Percentiles rank a stretch among this genome's conserved stretches.
These are phyloP conservation scores for Pteruthius melanotis DNA, from an alignment of 2,113 vertebrate genomes.

Conservation along the genomic window DNA sequence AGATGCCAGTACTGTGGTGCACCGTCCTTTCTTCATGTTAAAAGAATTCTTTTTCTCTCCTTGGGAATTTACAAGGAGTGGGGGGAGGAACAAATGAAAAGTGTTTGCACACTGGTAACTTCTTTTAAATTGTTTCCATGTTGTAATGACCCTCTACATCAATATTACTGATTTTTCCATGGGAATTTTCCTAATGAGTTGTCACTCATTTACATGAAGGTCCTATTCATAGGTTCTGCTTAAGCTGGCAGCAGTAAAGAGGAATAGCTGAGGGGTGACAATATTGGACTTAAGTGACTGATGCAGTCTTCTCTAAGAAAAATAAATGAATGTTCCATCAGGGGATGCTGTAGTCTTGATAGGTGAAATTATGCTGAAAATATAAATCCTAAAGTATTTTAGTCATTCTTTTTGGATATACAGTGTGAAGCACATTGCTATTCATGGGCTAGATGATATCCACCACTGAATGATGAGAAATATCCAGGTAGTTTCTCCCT, in stretches of 20 bases:
- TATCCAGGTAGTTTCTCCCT: background rate
- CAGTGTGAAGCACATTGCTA: background rate
- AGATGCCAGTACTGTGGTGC: background rate
- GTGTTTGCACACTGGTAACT: background rate
- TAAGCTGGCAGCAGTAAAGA: background rate
- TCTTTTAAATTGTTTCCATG: background rate
- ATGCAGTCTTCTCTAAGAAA: background rate
- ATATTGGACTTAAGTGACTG: background rate
- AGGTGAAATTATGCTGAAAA: background rate
- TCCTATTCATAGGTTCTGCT: background rate
- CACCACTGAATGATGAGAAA: background rate
- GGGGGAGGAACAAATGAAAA: background rate
- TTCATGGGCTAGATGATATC: background rate
- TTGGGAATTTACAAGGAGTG: background rate
- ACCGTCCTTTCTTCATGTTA: background rate
- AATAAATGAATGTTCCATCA: background rate
- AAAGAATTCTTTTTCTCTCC: background rate
- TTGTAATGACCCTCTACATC: background rate
- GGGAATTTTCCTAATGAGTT: background rate
- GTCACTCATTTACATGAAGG: background rate
- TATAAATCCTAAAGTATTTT: background rate
- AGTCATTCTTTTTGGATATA: background rate
- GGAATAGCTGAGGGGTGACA: background rate
- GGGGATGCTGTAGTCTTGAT: background rate
- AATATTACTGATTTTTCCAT: background rate